Conservation (phyloP, 92 coral and sea anemone species). For the Actinernus sp. region DNA sequence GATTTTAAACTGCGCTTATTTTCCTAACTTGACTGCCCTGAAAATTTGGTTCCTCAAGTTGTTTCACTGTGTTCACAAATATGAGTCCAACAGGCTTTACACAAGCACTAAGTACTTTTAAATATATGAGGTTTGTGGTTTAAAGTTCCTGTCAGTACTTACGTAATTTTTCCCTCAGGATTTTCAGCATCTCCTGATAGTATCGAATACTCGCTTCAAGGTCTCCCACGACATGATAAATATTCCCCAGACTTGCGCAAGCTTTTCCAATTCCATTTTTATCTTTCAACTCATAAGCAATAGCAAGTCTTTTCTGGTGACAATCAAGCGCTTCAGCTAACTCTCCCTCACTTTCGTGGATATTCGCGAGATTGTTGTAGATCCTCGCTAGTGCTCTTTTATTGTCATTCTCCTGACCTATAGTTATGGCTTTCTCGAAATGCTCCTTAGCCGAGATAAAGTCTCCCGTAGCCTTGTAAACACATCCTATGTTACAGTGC, state of each 20-base stretch:
- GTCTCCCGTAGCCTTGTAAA: constrained; percentile 76
- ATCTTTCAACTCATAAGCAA: constrained; percentile 74
- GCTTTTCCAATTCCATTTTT: constrained; percentile 88
- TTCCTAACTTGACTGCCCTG: no score
- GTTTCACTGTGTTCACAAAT: no score
- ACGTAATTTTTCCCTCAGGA: constrained; percentile 90
- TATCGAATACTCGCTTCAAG: constrained; percentile 68
- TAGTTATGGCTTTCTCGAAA: constrained; percentile 57
- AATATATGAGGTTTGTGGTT: no score
- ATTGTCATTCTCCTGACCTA: constrained; percentile 68
- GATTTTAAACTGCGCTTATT: no score
- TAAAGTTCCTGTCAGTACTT: constrained; percentile 41
- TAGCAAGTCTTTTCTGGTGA: constrained; percentile 66
- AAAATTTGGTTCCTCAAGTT: no score
- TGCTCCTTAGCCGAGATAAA: constrained; percentile 62
- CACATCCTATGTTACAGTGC: constrained; percentile 90
- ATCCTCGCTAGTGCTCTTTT: constrained; percentile 69
- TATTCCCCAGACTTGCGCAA: constrained; percentile 76
- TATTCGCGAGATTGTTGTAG: constrained; percentile 83
- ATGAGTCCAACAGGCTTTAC: no score
- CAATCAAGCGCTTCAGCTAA: constrained; percentile 76
- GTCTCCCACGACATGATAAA: constrained; percentile 78
- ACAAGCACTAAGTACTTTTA: no score
- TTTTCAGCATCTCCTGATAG: constrained; percentile 85
- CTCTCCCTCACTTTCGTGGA: constrained; percentile 68